Base-by-base conservation (phyloP, 1,140 invertebrate genomes). In the Ganaspis sp. region DNA sequence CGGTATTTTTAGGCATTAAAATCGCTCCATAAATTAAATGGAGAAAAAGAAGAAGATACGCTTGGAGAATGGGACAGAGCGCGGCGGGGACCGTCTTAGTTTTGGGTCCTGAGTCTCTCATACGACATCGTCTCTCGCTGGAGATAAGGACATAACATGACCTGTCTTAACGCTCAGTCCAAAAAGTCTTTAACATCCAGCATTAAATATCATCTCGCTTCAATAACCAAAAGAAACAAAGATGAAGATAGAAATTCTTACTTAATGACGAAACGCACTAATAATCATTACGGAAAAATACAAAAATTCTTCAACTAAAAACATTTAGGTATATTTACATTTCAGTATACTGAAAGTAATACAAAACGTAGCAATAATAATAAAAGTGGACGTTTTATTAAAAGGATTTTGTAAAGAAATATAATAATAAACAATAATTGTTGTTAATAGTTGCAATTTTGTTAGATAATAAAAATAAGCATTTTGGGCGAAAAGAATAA, bases 21-120 rank as follows among this genome's bases (percentile, higher is more conserved):
- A 88, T 88, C 87, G 86, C 84, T 84, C 84, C 85, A 88, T 88
- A 88, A 87, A 88, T 88, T 88, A 88, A 88, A 87, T 84, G 85
- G 83, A 83, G 85, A 87, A 88, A 87, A 88, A 83, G 84, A 88
- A 83, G 84, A 85, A 80, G 83, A 86, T 29, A 80, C 53, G 72
- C 69, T 17, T 79, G 81, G 58, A 34, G 84, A 86, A 87, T 87
- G 79, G 85, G 81, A 82, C 74, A 81, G 45, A 17, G 80, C 81
- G 77, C 74, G 81, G 80, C 81, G 79, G 80, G 83, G 73, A 78
- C 81, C 81, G 83, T 86, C 86, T 85, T 77, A 49, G 45, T 49
- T 45, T 49, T 49, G 45, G 79, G 73, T 77, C 78, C 23, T n/a
- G n/a, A 83, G 85, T 86, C 77, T 88, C 86, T 86, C 12, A 49